A percentile compares a stretch with the other conserved stretches of the same genome.
Evolutionary conservation across 2,888 invertebrate species (phyloP).

Genomic region (Leptinotarsa peninsularis): DNA sequence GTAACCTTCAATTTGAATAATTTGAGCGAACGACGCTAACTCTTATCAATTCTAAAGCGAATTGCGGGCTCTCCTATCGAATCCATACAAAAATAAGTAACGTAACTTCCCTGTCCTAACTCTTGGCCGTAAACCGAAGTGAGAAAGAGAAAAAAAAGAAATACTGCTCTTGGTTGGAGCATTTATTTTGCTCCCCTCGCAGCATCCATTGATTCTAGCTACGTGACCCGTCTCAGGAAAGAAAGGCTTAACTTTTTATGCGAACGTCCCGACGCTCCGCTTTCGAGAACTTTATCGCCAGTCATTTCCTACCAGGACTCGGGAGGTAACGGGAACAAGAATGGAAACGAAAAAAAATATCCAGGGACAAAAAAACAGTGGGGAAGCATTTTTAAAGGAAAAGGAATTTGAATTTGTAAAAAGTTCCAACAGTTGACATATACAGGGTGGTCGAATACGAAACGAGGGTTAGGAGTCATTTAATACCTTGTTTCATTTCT

Average conservation of each 20-base stretch:
- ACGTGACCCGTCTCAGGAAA: slow-evolving; percentile 3
- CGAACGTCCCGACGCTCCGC: not conserved
- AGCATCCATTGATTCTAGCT: slow-evolving; percentile 4
- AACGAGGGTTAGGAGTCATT: too few relatives aligned
- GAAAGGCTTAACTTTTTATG: slow-evolving; percentile 6
- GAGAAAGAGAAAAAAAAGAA: not conserved
- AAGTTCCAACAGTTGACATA: too few relatives aligned
- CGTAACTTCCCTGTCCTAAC: not conserved
- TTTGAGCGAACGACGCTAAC: too few relatives aligned
- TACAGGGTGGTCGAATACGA: too few relatives aligned
- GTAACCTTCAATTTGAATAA: too few relatives aligned
- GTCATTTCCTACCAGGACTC: not conserved
- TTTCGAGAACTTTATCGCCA: not conserved
- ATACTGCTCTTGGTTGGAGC: not conserved
- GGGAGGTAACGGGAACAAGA: not conserved
- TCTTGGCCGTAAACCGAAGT: not conserved
- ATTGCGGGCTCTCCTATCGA: too few relatives aligned
- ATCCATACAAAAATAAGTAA: too few relatives aligned
- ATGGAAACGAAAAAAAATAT: not conserved
- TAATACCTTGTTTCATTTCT: too few relatives aligned
- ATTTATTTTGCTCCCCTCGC: slow-evolving; percentile 3
- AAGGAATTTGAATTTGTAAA: too few relatives aligned
- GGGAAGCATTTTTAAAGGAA: too few relatives aligned
- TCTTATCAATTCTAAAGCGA: too few relatives aligned
- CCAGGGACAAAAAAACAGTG: too few relatives aligned